Evolutionary conservation across 1,140 invertebrate species (phyloP).

Genomic region (Mactra quadrangularis): DNA sequence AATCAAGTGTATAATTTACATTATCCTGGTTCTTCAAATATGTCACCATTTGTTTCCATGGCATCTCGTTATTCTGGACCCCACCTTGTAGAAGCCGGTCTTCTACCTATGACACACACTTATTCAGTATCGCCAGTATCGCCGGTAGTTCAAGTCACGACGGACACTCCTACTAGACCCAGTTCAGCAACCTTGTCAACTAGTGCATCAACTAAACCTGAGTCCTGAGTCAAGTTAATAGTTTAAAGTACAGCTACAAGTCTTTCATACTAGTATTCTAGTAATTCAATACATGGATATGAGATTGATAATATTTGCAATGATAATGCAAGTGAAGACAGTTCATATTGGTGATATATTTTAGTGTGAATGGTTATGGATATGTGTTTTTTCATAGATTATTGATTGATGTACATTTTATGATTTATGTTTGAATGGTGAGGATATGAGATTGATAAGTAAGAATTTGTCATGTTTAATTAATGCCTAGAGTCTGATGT

Average conservation of each 20-base stretch:
- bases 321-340: conserved; percentile 9
- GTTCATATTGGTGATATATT: not conserved
- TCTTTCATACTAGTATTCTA: conserved; percentile 48
- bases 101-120: conserved; percentile 33
- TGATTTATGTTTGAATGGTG: no score
- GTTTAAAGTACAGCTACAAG: conserved; percentile 28
- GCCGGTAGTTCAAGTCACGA: conserved; percentile 31
- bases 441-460: no score
- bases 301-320: conserved; percentile 30
- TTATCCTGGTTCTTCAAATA: conserved; percentile 12
- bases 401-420: no score
- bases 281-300: conserved; percentile 41
- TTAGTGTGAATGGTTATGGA: no score
- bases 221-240: conserved; percentile 9
- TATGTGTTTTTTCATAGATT: no score
- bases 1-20: conserved; percentile 49
- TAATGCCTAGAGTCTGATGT: no score
- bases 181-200: not conserved
- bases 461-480: no score
- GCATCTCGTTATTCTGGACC: not conserved
- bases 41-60: conserved; percentile 36
- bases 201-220: conserved; percentile 20
- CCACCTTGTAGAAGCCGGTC: conserved; percentile 48
- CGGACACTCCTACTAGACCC: not conserved
- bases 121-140: no score